Evolutionary conservation across 2,797 vertebrate genomes (phyloP).

Genomic region (Tokudaia tokunoshimensis): DNA sequence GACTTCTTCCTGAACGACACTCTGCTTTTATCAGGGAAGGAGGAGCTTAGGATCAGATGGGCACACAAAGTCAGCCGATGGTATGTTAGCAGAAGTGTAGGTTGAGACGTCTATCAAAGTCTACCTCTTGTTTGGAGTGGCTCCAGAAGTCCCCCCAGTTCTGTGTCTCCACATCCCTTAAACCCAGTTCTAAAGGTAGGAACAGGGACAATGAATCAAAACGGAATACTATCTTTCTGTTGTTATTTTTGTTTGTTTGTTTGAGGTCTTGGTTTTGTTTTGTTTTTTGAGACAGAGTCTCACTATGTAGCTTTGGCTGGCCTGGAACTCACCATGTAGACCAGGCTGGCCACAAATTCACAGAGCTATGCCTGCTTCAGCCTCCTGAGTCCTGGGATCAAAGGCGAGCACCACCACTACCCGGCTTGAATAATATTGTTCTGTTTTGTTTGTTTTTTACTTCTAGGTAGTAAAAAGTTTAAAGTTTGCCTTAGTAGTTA

Average conservation of each 20-base stretch:
- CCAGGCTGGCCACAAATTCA: neutral
- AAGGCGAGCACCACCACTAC: accelerated
- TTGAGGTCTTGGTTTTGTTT: neutral
- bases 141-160: neutral
- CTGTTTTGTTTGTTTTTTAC: neutral
- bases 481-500: neutral
- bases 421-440: neutral
- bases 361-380: neutral
- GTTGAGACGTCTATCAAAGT: neutral
- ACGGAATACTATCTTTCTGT: neutral
- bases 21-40: neutral
- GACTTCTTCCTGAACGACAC: neutral
- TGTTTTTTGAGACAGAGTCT: neutral
- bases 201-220: neutral
- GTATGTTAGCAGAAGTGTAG: neutral
- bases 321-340: neutral
- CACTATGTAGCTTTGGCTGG: neutral
- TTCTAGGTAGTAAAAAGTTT: neutral
- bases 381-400: neutral
- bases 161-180: neutral
- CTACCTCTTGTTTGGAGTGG: neutral
- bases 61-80: neutral
- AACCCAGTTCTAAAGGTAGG: neutral
- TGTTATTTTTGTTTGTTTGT: neutral
- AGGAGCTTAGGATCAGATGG: neutral